Evolutionary conservation across 2,888 invertebrate genomes (phyloP), one percentile per base, ranked within the genome.

Genomic region (Neria commutata): DNA sequence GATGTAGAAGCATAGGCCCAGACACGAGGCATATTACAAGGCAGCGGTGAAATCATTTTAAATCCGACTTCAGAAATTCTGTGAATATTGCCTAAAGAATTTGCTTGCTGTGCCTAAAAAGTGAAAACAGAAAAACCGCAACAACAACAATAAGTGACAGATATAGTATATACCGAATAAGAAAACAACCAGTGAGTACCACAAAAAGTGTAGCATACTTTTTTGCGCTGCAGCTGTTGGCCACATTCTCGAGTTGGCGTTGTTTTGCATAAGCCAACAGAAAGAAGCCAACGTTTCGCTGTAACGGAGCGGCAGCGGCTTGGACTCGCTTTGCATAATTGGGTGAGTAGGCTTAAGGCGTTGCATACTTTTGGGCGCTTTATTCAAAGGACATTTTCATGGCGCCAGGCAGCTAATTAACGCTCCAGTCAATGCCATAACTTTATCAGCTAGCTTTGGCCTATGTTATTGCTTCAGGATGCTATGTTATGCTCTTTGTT

Each of bases 21-120:
- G n/a, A 68, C 61, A 62, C 62, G 52, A 65, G 62, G 62, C 61
- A 69, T 69, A 69, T 71, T 64, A 64, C 65, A 54, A 66, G 16
- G 14, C 17, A 51, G 21, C 33, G 34, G 37, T n/a, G 26, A 48
- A 45, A 45, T 26, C 17, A 24, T 17, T 47, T 34, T 40, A 56
- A 48, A 49, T 17, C 53, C 40, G 23, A 25, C 58, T 53, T n/a
- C 61, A 65, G 53, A 26, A 56, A 53, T 55, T 34, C 52, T 61
- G 56, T 34, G 49, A 48, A 63, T 54, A 60, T 65, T 54, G 56
- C 55, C 56, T 55, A 60, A 65, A 62, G 55, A 58, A 62, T 62
- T 57, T 57, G 34, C 47, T n/a, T n/a, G n/a, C n/a, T n/a, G n/a
- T 34, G 26, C 23, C 52, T 45, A 17, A 17, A 37, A 49, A 42